These are phyloP conservation scores for Drosophila algonquin DNA, from an alignment of 2,888 invertebrate species.

Conservation along the genomic window DNA sequence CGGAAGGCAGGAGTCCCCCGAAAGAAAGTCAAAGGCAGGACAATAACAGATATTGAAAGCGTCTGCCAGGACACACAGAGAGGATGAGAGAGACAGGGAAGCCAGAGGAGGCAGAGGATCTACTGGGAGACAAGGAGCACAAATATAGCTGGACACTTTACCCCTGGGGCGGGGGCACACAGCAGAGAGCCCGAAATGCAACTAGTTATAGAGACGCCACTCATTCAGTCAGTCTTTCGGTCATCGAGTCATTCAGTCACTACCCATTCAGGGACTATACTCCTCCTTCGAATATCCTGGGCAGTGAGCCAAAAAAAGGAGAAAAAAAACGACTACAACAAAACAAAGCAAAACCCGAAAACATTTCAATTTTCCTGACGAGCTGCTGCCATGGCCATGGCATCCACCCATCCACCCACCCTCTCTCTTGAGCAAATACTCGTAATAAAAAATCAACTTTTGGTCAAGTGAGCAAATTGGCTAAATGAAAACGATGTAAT, in stretches of 20 bases:
- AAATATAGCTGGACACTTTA: slow-evolving; percentile 25
- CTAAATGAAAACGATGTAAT: slow-evolving; percentile 56
- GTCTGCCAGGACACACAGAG: slow-evolving; percentile 35
- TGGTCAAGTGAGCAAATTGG: slow-evolving; percentile 56
- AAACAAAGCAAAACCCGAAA: slow-evolving; percentile 31
- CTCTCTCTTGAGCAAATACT: background rate
- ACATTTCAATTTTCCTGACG: slow-evolving; percentile 48
- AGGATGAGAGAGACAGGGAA: background rate
- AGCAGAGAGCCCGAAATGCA: slow-evolving; percentile 42
- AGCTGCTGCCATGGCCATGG: slow-evolving; percentile 18
- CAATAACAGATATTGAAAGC: slow-evolving; percentile 55
- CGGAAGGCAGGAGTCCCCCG: slow-evolving; percentile 29
- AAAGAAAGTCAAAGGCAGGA: slow-evolving; percentile 46
- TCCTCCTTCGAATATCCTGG: background rate
- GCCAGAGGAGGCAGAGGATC: background rate
- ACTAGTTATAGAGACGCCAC: slow-evolving; percentile 40
- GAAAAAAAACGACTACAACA: slow-evolving; percentile 10
- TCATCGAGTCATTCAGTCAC: slow-evolving; percentile 11
- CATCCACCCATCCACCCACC: background rate
- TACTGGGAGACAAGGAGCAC: slow-evolving; percentile 4
- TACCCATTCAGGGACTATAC: background rate
- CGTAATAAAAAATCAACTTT: slow-evolving; percentile 44
- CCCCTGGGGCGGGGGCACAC: slow-evolving; percentile 1
- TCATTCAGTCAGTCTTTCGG: slow-evolving; percentile 9
- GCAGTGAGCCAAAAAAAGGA: slow-evolving; percentile 19